phyloP scores from a whole-genome alignment of 2,888 invertebrate species.

The Cyaniris semiargus region DNA sequence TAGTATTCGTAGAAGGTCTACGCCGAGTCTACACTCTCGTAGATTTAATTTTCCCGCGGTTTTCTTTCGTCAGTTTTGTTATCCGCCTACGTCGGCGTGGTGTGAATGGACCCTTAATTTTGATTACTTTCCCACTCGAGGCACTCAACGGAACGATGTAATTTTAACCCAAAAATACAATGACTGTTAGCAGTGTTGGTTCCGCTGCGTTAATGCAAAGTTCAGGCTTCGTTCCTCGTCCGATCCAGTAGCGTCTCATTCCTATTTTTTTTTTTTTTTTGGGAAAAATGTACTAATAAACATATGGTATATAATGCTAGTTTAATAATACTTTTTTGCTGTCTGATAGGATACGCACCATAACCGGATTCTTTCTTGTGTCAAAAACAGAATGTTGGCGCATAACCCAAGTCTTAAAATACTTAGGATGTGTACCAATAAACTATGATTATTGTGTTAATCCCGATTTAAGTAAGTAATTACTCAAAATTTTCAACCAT shows the following conservation, averaged over 20 bases:
- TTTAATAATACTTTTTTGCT: no score
- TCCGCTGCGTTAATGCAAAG: background rate
- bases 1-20: background rate
- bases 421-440: no score
- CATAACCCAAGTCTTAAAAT: no score
- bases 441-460: no score
- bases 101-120: background rate
- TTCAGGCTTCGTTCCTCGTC: background rate
- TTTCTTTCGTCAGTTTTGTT: background rate
- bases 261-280: background rate
- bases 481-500: background rate
- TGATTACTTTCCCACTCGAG: background rate
- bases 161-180: constrained; percentile 2
- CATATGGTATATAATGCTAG: no score
- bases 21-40: background rate
- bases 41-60: background rate
- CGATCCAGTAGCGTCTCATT: background rate
- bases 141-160: constrained; percentile 1
- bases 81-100: constrained; percentile 8
- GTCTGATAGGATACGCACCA: no score
- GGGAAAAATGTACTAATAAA: background rate
- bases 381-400: no score
- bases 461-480: background rate
- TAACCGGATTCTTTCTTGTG: no score
- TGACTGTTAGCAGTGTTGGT: background rate